Evolutionary conservation across 2,888 invertebrate species (phyloP), one percentile per base, ranked within the genome.

Genomic region (Dynastes maya): DNA sequence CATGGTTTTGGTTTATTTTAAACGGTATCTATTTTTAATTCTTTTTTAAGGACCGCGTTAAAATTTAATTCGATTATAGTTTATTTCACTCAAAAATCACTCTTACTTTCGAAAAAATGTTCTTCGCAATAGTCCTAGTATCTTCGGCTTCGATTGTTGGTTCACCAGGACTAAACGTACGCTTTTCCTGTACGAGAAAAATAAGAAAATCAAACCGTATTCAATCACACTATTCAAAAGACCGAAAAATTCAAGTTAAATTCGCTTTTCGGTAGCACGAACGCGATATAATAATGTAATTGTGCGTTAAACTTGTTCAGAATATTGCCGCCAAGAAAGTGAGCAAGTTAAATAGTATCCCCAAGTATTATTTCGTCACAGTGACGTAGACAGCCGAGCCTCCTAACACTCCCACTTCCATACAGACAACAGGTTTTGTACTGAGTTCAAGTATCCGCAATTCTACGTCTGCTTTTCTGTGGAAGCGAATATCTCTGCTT

Each of bases 81-180:
- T 61, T 64, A 63, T 63, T 8, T 63, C 27, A 63, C 29, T 63
- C 29, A 63, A 68, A 63, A 77, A 68, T 68, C 81, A 78, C 80
- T 80, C 82, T 84, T 83, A 84, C 84, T 82, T 84, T 82, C 82
- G 80, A 22, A 78, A 71, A 68, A 79, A 81, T 72, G 77, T 80
- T 79, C 80, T 78, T 76, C 74, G 77, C 13, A 32, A n/a, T 32
- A 80, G 55, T 53, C 27, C 55, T 5, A 22, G 16, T 9, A 22
- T 16, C 58, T 72, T 72, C 16, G 58, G 27, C 11, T 29, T 53
- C 32, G 45, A 8, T 0, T 16, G 32, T 5, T 37, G 71, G n/a
- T 71, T 53, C 6, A 71, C 32, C 53, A 55, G 55, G 55, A 55
- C n/a, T 55, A 55, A 55, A 5, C 53, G 53, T 6, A 53, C 55